These are phyloP conservation scores for Blastobasis lacticolella DNA, from an alignment of 2,888 invertebrate species.

Conservation along the genomic window DNA sequence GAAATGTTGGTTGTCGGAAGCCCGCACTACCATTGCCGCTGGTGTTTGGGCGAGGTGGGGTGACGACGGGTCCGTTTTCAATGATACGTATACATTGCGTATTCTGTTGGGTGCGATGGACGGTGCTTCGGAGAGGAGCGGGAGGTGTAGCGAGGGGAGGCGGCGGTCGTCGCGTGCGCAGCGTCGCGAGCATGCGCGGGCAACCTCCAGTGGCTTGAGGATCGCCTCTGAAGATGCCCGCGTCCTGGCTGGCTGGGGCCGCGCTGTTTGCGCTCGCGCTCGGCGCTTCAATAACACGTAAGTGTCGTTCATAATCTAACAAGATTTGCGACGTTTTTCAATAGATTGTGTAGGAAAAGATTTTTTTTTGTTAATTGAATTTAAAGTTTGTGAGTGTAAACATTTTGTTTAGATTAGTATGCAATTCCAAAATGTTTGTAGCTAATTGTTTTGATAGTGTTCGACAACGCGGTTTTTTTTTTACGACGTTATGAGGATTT, in stretches of 20 bases:
- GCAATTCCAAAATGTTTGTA: too few relatives aligned
- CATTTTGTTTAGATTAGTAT: too few relatives aligned
- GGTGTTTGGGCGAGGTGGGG: slow-evolving; percentile 10
- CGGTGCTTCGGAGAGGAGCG: background rate
- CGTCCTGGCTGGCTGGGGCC: slow-evolving; percentile 50
- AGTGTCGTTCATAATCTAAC: slow-evolving; percentile 25
- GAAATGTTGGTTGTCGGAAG: slow-evolving; percentile 27
- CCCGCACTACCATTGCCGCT: slow-evolving; percentile 38
- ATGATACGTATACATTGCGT: too few relatives aligned
- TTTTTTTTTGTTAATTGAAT: too few relatives aligned
- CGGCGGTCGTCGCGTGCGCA: background rate
- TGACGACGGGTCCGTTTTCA: too few relatives aligned
- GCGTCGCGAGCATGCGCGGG: background rate
- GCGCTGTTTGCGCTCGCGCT: slow-evolving; percentile 54
- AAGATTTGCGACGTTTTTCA: too few relatives aligned
- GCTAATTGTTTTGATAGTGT: too few relatives aligned
- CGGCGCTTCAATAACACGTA: slow-evolving; percentile 61
- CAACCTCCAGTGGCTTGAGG: slow-evolving; percentile 47
- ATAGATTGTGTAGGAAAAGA: too few relatives aligned
- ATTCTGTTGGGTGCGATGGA: too few relatives aligned
- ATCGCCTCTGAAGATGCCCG: slow-evolving; percentile 55
- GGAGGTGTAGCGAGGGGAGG: background rate
- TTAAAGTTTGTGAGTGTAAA: too few relatives aligned
- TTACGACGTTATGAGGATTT: too few relatives aligned
- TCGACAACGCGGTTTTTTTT: too few relatives aligned